A percentile compares a stretch with the other conserved stretches of the same genome.
Evolutionary conservation across 2,113 vertebrate genomes (phyloP).

Genomic region (Scomber scombrus): DNA sequence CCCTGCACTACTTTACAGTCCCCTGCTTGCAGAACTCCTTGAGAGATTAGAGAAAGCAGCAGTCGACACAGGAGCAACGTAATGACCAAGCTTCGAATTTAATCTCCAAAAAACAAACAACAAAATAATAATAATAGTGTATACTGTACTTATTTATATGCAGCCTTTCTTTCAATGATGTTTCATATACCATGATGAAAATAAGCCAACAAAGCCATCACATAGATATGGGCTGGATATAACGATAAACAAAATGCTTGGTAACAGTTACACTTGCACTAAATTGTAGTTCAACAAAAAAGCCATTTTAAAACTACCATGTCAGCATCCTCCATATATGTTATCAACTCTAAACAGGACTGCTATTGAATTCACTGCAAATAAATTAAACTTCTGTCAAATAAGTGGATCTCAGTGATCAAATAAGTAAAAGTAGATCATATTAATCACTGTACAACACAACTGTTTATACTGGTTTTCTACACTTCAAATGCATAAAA

Average conservation of each 20-base stretch:
- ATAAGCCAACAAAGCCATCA: neutral
- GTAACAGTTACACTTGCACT: no score
- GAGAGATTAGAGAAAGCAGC: constrained; percentile 2
- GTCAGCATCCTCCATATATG: no score
- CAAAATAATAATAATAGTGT: neutral
- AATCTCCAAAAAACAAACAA: neutral
- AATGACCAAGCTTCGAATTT: neutral
- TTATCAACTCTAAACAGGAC: no score
- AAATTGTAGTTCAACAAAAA: no score
- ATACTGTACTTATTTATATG: no score
- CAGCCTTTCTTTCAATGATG: neutral
- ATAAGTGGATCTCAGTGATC: neutral
- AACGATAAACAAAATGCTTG: no score
- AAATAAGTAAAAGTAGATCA: neutral
- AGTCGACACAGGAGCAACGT: neutral
- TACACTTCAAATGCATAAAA: neutral
- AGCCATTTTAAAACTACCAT: no score
- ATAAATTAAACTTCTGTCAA: neutral
- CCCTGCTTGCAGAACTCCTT: neutral
- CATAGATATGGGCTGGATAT: no score
- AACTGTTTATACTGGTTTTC: neutral
- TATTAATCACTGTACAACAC: neutral
- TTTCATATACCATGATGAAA: neutral
- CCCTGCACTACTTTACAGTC: neutral
- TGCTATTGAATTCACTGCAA: no score